Evolutionary conservation across 2,888 invertebrate genomes (phyloP).

Genomic region (Himalopsyche kuldschensis): DNA sequence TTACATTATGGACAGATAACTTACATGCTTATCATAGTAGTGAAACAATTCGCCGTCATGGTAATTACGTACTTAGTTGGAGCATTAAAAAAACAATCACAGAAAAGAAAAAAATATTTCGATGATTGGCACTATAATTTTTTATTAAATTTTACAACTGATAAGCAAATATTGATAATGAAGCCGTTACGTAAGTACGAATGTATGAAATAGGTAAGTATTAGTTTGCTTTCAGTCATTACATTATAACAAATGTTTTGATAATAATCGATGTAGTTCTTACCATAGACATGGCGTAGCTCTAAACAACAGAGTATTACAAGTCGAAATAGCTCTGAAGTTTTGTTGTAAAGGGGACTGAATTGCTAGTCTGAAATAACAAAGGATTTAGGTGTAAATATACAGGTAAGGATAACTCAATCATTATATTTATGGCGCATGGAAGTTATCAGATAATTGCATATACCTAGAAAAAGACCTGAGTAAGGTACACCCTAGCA

Average conservation of each 20-base stretch:
- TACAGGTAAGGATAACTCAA: too few species aligned
- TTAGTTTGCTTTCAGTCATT: background rate
- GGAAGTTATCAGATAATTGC: background rate
- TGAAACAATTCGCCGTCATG: background rate
- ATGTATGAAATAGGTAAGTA: too few species aligned
- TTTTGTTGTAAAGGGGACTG: slow-evolving; percentile 24
- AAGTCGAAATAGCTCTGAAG: slow-evolving; percentile 45
- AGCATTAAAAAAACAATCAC: background rate
- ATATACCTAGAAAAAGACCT: slow-evolving; percentile 42
- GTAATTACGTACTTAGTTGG: background rate
- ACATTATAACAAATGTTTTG: background rate
- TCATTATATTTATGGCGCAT: too few species aligned
- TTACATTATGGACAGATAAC: background rate
- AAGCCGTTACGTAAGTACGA: too few species aligned
- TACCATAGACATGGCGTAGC: slow-evolving; percentile 49
- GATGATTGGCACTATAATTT: too few species aligned
- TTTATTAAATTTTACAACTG: too few species aligned
- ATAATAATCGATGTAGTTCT: background rate
- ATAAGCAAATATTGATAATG: too few species aligned
- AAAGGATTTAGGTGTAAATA: background rate
- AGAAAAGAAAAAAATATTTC: background rate
- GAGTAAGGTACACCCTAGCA: background rate
- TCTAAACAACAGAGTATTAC: slow-evolving; percentile 46
- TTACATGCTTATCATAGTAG: background rate
- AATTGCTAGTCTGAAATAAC: slow-evolving; percentile 31